Percentiles rank a stretch among this genome's conserved stretches.
phyloP scores from a whole-genome alignment of 2,888 invertebrate species.

The Thymelicus sylvestris region DNA sequence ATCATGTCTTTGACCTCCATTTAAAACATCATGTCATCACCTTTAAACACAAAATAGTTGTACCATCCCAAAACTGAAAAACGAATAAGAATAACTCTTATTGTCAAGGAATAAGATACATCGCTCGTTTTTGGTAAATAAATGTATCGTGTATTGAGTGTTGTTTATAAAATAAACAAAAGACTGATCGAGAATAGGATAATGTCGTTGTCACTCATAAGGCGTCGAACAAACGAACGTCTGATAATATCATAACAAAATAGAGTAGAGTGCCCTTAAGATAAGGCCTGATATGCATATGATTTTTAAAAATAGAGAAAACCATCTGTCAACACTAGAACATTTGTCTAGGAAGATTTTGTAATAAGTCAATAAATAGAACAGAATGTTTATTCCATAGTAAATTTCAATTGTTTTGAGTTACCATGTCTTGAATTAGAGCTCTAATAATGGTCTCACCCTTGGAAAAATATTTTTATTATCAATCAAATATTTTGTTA shows the following conservation, averaged over 20 bases:
- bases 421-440: no score
- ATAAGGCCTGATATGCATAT: constrained; percentile 37
- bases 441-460: no score
- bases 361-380: no score
- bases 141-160: constrained; percentile 52
- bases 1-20: constrained; percentile 70
- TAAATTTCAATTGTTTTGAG: no score
- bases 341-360: no score
- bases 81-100: constrained; percentile 39
- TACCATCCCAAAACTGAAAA: constrained; percentile 31
- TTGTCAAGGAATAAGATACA: constrained; percentile 26
- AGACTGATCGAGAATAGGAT: constrained; percentile 73
- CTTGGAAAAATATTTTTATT: no score
- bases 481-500: no score
- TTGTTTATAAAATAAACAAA: constrained; percentile 76
- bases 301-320: background rate
- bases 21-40: constrained; percentile 70
- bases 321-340: no score
- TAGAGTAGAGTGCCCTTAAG: constrained; percentile 50
- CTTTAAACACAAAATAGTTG: constrained; percentile 41
- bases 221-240: constrained; percentile 62
- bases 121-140: background rate
- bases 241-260: constrained; percentile 46
- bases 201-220: constrained; percentile 74
- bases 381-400: no score